Conservation (phyloP, 1,140 invertebrate genomes). For the Leptinotarsa undecemlineata region DNA sequence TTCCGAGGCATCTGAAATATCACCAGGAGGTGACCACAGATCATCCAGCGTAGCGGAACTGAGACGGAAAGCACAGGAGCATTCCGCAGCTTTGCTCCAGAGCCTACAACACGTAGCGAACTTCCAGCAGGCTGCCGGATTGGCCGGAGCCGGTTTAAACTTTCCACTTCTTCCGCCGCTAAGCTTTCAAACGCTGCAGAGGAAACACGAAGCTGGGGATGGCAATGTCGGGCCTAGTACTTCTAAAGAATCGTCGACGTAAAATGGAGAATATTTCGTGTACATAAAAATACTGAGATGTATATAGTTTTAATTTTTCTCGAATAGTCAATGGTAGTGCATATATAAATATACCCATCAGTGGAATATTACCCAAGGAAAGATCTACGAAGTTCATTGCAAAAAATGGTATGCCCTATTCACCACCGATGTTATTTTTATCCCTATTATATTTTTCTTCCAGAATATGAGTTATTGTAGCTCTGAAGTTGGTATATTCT, state of each 20-base stretch:
- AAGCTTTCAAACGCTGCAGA: conserved; percentile 54
- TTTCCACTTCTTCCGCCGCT: conserved; percentile 60
- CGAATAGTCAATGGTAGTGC: not conserved
- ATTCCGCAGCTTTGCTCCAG: conserved; percentile 81
- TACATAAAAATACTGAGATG: not conserved
- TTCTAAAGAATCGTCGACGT: not conserved
- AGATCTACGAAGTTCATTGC: not conserved
- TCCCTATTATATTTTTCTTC: too few relatives aligned
- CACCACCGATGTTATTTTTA: not conserved
- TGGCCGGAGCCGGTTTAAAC: conserved; percentile 59
- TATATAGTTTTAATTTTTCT: not conserved
- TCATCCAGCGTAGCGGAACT: conserved; percentile 86
- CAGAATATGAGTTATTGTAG: too few relatives aligned
- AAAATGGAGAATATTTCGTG: not conserved
- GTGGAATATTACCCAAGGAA: not conserved
- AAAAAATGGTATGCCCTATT: not conserved
- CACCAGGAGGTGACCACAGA: conserved; percentile 60
- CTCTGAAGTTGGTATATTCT: too few relatives aligned
- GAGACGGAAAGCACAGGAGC: conserved; percentile 86
- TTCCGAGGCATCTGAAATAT: conserved; percentile 44
- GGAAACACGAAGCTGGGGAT: conserved; percentile 46
- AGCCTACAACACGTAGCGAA: conserved; percentile 65
- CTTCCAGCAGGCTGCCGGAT: conserved; percentile 61
- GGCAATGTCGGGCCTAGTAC: conserved; percentile 18
- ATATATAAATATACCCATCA: not conserved